These are phyloP conservation scores for Zaprionus nigranus DNA, from an alignment of 1,140 invertebrate species.

Conservation along the genomic window DNA sequence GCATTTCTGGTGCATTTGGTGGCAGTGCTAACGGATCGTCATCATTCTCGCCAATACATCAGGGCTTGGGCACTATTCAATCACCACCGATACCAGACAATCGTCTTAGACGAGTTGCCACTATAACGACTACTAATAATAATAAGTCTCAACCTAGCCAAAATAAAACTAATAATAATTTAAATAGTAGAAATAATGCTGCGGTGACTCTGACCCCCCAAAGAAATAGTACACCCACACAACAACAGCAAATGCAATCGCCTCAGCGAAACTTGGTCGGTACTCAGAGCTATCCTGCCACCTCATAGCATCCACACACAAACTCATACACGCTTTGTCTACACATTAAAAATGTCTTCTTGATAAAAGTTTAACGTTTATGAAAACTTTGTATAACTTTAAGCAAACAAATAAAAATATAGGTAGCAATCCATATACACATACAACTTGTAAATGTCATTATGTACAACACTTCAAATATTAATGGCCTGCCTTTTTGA, in stretches of 20 bases:
- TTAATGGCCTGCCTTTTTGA: conserved; percentile 71
- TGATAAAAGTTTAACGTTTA: conserved; percentile 67
- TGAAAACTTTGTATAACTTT: conserved; percentile 60
- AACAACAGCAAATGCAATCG: conserved; percentile 52
- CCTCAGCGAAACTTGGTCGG: conserved; percentile 46
- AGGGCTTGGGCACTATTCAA: conserved; percentile 62
- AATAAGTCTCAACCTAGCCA: conserved; percentile 73
- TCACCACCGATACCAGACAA: conserved; percentile 79
- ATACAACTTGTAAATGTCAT: conserved; percentile 60
- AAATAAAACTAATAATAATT: conserved; percentile 63
- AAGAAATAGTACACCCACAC: conserved; percentile 50
- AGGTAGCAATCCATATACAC: conserved; percentile 26
- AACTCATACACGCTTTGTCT: conserved; percentile 18
- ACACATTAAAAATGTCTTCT: conserved; percentile 71
- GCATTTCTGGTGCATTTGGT: conserved; percentile 66
- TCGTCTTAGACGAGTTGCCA: conserved; percentile 76
- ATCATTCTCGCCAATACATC: conserved; percentile 61
- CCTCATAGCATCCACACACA: conserved; percentile 60
- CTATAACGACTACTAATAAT: conserved; percentile 75
- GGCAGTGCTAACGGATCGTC: conserved; percentile 65
- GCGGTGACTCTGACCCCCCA: conserved; percentile 54
- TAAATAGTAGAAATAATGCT: conserved; percentile 43
- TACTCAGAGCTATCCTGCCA: conserved; percentile 44
- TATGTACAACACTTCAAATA: conserved; percentile 55
- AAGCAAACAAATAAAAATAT: conserved; percentile 63